These are phyloP conservation scores for Aphelenchoides avenae DNA, from an alignment of 1,140 invertebrate species.

Conservation along the genomic window DNA sequence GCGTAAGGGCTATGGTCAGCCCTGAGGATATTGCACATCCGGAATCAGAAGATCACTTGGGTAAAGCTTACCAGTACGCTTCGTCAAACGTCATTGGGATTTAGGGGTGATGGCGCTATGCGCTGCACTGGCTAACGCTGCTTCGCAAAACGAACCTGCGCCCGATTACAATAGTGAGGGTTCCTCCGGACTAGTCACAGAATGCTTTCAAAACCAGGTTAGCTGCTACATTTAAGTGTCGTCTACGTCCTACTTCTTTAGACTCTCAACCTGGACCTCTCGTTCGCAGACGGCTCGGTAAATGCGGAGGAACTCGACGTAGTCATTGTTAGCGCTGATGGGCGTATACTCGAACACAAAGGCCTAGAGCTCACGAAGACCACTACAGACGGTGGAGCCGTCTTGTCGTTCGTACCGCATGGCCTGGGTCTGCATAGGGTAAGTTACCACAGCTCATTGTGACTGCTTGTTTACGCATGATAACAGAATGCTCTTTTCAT, in stretches of 20 bases:
- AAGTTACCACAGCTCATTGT: no score
- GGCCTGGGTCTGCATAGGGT: constrained; percentile 89
- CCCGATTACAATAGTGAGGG: constrained; percentile 42
- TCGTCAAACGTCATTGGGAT: constrained; percentile 62
- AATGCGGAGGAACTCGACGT: constrained; percentile 72
- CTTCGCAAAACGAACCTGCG: constrained; percentile 44
- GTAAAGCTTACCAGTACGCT: constrained; percentile 80
- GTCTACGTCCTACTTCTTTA: constrained; percentile 33
- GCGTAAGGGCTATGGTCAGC: constrained; percentile 50
- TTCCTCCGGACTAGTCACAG: constrained; percentile 11
- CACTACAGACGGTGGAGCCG: constrained; percentile 66
- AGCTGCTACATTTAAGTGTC: neutral
- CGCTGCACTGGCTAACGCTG: constrained; percentile 12
- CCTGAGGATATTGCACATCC: constrained; percentile 88
- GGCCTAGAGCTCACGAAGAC: constrained; percentile 28
- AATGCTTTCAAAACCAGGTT: neutral
- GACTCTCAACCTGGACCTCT: constrained; percentile 59
- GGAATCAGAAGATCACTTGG: constrained; percentile 88
- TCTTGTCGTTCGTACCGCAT: constrained; percentile 77
- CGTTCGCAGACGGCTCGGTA: constrained; percentile 67
- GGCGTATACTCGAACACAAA: constrained; percentile 11
- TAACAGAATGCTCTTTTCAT: neutral
- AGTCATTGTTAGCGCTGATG: constrained; percentile 76
- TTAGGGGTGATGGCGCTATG: neutral
- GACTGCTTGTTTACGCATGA: neutral